Conservation (phyloP, 2,797 vertebrate genomes). For the Eospalax fontanierii region DNA sequence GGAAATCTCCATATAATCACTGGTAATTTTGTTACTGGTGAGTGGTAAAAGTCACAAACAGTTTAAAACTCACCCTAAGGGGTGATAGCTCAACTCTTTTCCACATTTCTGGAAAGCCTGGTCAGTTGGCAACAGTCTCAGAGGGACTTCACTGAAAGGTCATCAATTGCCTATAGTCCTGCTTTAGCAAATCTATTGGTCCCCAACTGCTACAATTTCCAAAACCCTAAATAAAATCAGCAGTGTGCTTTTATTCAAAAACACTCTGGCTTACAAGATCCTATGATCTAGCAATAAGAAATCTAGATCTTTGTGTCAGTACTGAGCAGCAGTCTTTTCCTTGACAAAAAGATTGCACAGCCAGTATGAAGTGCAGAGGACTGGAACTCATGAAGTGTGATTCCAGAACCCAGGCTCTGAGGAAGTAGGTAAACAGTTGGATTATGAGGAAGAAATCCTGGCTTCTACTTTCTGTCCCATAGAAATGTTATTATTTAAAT, state of each 20-base stretch:
- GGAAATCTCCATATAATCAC: slow-evolving; percentile 13
- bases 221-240: background rate
- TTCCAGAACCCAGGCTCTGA: background rate
- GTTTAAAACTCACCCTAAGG: slow-evolving; percentile 7
- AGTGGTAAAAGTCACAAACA: slow-evolving; percentile 20
- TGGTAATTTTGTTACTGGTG: slow-evolving; percentile 8
- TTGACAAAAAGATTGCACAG: background rate
- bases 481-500: slow-evolving; percentile 39
- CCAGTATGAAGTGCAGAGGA: background rate
- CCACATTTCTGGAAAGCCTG: background rate
- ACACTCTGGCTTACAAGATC: background rate
- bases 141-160: background rate
- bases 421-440: background rate
- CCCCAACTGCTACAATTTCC: background rate
- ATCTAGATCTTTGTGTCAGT: slow-evolving; percentile 2
- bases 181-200: background rate
- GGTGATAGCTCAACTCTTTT: slow-evolving; percentile 16
- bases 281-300: slow-evolving; percentile 10
- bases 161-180: background rate
- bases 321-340: background rate
- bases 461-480: background rate
- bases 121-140: background rate
- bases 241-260: slow-evolving; percentile 6
- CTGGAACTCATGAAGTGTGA: background rate
- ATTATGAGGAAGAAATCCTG: background rate